These are phyloP conservation scores for Aspidiotus destructor DNA, from an alignment of 2,888 invertebrate genomes.

Conservation along the genomic window DNA sequence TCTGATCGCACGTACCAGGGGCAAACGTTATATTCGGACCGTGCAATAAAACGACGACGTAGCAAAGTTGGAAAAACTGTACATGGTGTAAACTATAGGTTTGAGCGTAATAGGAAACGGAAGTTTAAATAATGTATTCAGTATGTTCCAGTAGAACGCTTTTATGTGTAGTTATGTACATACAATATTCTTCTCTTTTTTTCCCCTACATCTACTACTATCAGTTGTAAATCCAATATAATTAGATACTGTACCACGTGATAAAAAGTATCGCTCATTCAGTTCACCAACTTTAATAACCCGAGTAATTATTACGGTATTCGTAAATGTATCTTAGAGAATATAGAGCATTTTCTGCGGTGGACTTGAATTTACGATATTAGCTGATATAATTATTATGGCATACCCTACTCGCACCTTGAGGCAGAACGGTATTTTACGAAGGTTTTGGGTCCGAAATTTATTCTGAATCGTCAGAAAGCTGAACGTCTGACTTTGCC, in stretches of 20 bases:
- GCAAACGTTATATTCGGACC: no score
- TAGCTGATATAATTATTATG: no score
- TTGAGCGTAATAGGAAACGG: slow-evolving; percentile 25
- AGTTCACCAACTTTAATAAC: slow-evolving; percentile 27
- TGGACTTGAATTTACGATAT: no score
- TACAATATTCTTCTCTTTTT: slow-evolving; percentile 16
- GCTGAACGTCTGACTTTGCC: no score
- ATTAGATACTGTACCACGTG: slow-evolving; percentile 17
- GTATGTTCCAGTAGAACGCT: slow-evolving; percentile 16
- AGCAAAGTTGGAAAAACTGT: slow-evolving; percentile 6
- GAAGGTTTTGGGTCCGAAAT: no score
- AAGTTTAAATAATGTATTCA: slow-evolving; percentile 27
- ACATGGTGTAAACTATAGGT: slow-evolving; percentile 7
- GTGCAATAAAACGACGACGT: background rate
- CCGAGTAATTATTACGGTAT: slow-evolving; percentile 21
- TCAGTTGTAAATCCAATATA: slow-evolving; percentile 29
- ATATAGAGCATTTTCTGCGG: no score
- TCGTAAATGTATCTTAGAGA: no score
- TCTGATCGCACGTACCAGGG: no score
- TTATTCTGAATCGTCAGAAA: no score
- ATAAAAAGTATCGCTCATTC: slow-evolving; percentile 26
- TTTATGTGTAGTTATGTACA: slow-evolving; percentile 20
- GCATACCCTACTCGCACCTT: no score
- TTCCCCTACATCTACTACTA: background rate
- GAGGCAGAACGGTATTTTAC: no score